Percentiles rank a stretch among this genome's conserved stretches.
Evolutionary conservation across 2,888 invertebrate genomes (phyloP).

Genomic region (Selenia dentaria): DNA sequence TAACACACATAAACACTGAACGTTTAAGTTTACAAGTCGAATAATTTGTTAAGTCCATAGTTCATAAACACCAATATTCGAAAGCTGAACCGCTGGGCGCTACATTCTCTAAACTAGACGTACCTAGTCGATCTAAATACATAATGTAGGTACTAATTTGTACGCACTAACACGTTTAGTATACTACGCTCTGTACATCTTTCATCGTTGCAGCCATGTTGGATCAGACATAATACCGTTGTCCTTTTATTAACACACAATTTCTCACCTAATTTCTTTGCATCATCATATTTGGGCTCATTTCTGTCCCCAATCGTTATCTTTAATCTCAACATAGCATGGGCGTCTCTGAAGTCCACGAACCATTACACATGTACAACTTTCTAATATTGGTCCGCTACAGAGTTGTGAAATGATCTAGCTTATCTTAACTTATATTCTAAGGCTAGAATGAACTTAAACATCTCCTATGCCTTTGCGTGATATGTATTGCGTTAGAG

Average conservation of each 20-base stretch:
- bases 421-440: conserved; percentile 67
- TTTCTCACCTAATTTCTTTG: conserved; percentile 3
- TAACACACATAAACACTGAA: no score
- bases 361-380: conserved; percentile 78
- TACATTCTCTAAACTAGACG: conserved; percentile 71
- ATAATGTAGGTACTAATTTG: conserved; percentile 58
- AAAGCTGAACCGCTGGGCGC: conserved; percentile 79
- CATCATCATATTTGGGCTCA: conserved; percentile 2
- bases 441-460: conserved; percentile 71
- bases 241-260: conserved; percentile 7
- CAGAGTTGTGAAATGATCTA: conserved; percentile 81
- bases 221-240: conserved; percentile 8
- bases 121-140: conserved; percentile 61
- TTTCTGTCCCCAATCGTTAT: conserved; percentile 9
- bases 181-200: conserved; percentile 61
- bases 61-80: conserved; percentile 72
- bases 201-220: conserved; percentile 26
- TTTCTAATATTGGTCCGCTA: conserved; percentile 85
- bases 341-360: conserved; percentile 36
- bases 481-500: conserved; percentile 83
- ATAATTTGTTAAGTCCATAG: conserved; percentile 63
- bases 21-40: conserved; percentile 45
- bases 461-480: conserved; percentile 78
- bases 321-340: conserved; percentile 8
- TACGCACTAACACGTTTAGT: conserved; percentile 65